Conservation (phyloP, 2,113 vertebrate genomes). For the Paralichthys olivaceus region DNA sequence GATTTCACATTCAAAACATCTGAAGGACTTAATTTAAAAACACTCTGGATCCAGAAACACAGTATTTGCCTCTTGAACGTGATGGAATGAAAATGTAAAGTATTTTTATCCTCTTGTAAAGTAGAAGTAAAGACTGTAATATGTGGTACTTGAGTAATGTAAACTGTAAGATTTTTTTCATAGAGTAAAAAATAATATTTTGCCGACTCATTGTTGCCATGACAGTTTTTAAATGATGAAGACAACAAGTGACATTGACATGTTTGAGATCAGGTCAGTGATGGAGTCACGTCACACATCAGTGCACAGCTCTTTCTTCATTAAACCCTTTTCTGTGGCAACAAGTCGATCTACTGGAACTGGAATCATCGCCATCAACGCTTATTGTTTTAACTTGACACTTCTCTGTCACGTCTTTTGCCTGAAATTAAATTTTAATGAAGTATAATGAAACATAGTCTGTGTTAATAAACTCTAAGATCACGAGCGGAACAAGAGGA, state of each 20-base stretch:
- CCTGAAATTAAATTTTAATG: constrained; percentile 11
- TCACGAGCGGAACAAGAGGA: neutral
- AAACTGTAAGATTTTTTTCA: too few relatives aligned
- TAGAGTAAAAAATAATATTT: neutral
- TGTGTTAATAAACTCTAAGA: neutral
- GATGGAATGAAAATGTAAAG: too few relatives aligned
- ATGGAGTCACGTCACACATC: neutral
- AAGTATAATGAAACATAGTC: neutral
- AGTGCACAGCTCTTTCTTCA: constrained; percentile 4
- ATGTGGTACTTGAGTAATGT: neutral
- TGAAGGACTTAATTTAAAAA: too few relatives aligned
- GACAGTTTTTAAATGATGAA: neutral
- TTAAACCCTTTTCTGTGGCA: neutral
- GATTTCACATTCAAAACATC: too few relatives aligned
- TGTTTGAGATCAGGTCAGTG: neutral
- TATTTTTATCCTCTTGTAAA: too few relatives aligned
- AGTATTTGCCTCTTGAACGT: too few relatives aligned
- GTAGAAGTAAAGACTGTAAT: neutral
- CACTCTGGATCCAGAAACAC: too few relatives aligned
- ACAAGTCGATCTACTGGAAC: neutral
- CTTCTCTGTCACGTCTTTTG: neutral
- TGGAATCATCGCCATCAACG: too few relatives aligned
- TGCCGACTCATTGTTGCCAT: neutral
- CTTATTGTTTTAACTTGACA: neutral
- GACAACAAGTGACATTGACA: neutral